Evolutionary conservation across 2,113 vertebrate genomes (phyloP), one percentile per base, ranked within the genome.

Genomic region (Manacus vitellinus): DNA sequence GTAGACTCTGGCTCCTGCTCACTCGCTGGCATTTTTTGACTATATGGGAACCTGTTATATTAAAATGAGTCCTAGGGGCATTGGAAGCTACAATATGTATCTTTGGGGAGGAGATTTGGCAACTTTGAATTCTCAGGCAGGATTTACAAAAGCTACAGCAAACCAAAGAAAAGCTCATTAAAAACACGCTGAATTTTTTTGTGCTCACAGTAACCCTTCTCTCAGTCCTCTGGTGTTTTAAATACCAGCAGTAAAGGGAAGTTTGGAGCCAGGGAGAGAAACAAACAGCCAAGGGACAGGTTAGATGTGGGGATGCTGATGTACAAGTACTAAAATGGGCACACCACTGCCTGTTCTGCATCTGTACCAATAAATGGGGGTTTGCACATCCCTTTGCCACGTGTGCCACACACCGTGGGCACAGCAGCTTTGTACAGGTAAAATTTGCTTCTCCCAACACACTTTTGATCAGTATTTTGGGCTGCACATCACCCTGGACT

Each of bases 131-230:
- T 96, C 94, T 93, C 87, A 56, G 41, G 71, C 87, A 91, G 95
- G 93, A 76, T 97, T 97, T 97, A 73, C 77, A 72, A 94, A 97
- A 96, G 92, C 82, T 55, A 35, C 95, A 93, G 95, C 91, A 96
- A 98, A 97, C 88, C 93, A 95, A 97, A 95, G 85, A 84, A 91
- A 97, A 96, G 94, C 95, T 98, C 88, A 88, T 98, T 97, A 97
- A 95, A 97, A 91, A 84, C 80, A 52, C 2, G 9, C 88, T 89
- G 89, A 70, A 44, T n/a, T 82, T 90, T 82, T 70, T 95, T 71
- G 71, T 86, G 54, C 20, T 83, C 67, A 21, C 43, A 71, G 47
- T 41, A 87, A 94, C 58, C 22, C 62, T 35, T 65, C 59, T 85
- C 82, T 86, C 35, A 35, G 56, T 67, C 41, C 81, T 54, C 76